Percentiles rank a stretch among this genome's conserved stretches.
Conservation (phyloP, 2,797 vertebrate species). For the Pseudotriccus pelzelni region DNA sequence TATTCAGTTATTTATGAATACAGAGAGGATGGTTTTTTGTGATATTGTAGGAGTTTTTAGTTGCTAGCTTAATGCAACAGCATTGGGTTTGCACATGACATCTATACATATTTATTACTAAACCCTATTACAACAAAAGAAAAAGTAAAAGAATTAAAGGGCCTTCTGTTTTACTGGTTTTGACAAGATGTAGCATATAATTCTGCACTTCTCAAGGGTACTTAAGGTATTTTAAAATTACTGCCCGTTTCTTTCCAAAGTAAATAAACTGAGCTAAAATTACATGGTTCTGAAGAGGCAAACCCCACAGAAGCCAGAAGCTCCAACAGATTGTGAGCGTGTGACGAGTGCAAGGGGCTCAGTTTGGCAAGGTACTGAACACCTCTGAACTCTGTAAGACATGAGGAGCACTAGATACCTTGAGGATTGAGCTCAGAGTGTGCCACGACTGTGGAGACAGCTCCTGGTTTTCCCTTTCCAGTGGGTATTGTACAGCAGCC, state of each 20-base stretch:
- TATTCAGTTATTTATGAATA: neutral
- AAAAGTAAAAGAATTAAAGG: neutral
- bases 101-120: neutral
- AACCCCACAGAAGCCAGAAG: neutral
- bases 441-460: neutral
- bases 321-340: neutral
- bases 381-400: neutral
- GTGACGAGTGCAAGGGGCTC: neutral
- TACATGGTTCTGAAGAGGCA: neutral
- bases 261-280: constrained; percentile 26
- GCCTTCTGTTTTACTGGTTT: neutral
- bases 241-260: constrained; percentile 19
- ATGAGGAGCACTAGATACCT: rapidly evolving
- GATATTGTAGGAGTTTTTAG: neutral
- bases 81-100: neutral
- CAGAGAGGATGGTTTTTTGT: neutral
- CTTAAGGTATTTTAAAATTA: constrained; percentile 32
- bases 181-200: neutral
- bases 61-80: neutral
- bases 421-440: neutral
- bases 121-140: neutral
- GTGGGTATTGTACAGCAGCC: neutral
- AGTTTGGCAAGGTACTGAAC: neutral
- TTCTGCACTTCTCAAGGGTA: constrained; percentile 1
- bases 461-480: neutral